A percentile compares a stretch with the other conserved stretches of the same genome.
phyloP scores from a whole-genome alignment of 1,140 invertebrate species.

The Maniola jurtina region DNA sequence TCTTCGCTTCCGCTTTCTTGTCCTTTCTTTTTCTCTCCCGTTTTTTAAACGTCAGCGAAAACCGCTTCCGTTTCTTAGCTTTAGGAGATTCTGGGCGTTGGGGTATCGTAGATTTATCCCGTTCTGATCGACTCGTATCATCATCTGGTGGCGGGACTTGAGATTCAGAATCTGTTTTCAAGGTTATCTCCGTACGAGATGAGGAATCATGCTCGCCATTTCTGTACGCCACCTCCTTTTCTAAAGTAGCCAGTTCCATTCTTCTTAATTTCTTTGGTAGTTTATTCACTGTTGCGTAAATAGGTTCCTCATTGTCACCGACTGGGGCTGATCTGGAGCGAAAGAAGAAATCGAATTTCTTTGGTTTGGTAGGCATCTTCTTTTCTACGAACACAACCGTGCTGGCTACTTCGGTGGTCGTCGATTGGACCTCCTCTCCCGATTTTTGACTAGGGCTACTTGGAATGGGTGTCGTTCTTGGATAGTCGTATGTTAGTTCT shows the following conservation, averaged over 20 bases:
- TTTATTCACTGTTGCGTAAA: constrained; percentile 77
- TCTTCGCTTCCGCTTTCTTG: constrained; percentile 67
- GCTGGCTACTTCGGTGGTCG: constrained; percentile 76
- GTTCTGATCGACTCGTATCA: constrained; percentile 68
- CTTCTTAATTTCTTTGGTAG: constrained; percentile 70
- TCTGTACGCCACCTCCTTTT: constrained; percentile 75
- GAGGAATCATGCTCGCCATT: constrained; percentile 61
- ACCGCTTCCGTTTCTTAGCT: constrained; percentile 76
- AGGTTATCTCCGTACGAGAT: constrained; percentile 58
- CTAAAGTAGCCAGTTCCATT: constrained; percentile 74
- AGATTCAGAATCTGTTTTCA: constrained; percentile 68
- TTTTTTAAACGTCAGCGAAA: constrained; percentile 75
- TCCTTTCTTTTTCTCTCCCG: constrained; percentile 71
- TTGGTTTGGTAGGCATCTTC: constrained; percentile 66
- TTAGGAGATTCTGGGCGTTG: constrained; percentile 70
- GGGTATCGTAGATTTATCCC: constrained; percentile 59
- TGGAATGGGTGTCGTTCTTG: constrained; percentile 60
- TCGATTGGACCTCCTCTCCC: constrained; percentile 56
- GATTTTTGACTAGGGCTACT: constrained; percentile 55
- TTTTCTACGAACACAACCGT: constrained; percentile 76
- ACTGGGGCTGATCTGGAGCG: constrained; percentile 76
- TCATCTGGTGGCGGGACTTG: constrained; percentile 62
- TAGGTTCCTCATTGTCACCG: constrained; percentile 71
- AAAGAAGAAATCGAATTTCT: constrained; percentile 73
- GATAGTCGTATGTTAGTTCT: constrained; percentile 76